Evolutionary conservation across 2,113 vertebrate genomes (phyloP), one percentile per base, ranked within the genome.

Genomic region (Capreolus pygargus): DNA sequence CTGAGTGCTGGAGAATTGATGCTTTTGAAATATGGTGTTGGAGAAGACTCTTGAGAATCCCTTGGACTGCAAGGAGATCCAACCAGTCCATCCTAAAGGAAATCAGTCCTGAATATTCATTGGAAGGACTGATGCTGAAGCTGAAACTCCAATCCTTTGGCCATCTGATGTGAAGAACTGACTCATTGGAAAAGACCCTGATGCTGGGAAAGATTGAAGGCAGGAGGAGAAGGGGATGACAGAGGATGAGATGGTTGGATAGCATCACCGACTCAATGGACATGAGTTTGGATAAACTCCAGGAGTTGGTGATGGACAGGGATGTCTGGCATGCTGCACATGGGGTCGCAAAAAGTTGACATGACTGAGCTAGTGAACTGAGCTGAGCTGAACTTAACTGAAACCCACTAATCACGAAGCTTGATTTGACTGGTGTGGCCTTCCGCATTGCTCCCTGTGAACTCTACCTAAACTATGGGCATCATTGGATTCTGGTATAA

Each of bases 311-410:
- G 17, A 36, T 70, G 9, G n/a, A 70, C 17, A 70, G 17, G 64
- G 17, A 36, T 2, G n/a, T 36, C 8, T 36, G 9, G 9, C 9
- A 36, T 70, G 17, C 64, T 67, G 33, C 17, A 36, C 17, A 11
- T 70, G n/a, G 64, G 33, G n/a, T 36, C 9, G 2, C 64, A 36
- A 36, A 67, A 36, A 11, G 9, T 70, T 2, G 0, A 70, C 64
- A 36, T 1, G 0, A 36, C n/a, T 70, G 17, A 70, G 9, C 0
- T 0, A 67, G 17, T 67, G n/a, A 70, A 70, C n/a, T 70, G 64
- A 36, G 10, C 33, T 16, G 28, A 61, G 30, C 60, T 67, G 55
- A 57, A 23, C 30, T 52, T 4, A 67, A 19, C 64, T 70, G 64
- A 70, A 70, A 36, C 64, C n/a, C 64, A 36, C 9, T 70, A 36